Evolutionary conservation across 2,888 invertebrate genomes (phyloP), one percentile per base, ranked within the genome.

Genomic region (Thecophora atra): DNA sequence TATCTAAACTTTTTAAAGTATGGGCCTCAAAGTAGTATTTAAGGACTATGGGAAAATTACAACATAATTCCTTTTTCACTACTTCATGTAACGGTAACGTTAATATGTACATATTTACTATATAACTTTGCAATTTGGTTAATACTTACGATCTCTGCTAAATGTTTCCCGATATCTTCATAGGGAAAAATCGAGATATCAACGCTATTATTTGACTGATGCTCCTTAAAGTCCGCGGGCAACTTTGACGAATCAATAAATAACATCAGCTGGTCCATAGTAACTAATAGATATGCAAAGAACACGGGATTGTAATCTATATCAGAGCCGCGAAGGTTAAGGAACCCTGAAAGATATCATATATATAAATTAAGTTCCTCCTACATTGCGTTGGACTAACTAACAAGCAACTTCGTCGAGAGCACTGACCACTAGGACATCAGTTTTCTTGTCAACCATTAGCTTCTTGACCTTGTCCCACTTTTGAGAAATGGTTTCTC

Each of bases 241-340:
- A 91, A 78, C 83, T 91, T 91, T 11, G 81, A 79, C 8, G 87
- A 83, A 78, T 93, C 90, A 62, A 93, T 86, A 82, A 93, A 94
- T 1, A 94, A 81, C 73, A 89, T 88, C 26, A 92, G 85, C 77
- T 89, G 83, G 37, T 90, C 88, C 0, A 83, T 81, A 17, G 89
- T 89, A 8, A 94, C 84, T 24, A 94, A 85, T 1, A 93, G 88
- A 80, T 94, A 95, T 0, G 94, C 88, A 81, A 94, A 94, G 84
- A 95, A 95, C 0, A 95, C 95, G 0, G 98, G 98, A 85, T 97
- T 98, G 87, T 90, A 97, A 0, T 91, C 91, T 75, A 98, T 97
- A 83, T 99, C 98, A 0, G 93, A 91, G 0, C 98, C 98, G 68
- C 99, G 91, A 52, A 98, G 87, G 85, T 99, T 99, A 51, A 98